phyloP scores from a whole-genome alignment of 2,888 invertebrate species.

The Ormyrus thymus region DNA sequence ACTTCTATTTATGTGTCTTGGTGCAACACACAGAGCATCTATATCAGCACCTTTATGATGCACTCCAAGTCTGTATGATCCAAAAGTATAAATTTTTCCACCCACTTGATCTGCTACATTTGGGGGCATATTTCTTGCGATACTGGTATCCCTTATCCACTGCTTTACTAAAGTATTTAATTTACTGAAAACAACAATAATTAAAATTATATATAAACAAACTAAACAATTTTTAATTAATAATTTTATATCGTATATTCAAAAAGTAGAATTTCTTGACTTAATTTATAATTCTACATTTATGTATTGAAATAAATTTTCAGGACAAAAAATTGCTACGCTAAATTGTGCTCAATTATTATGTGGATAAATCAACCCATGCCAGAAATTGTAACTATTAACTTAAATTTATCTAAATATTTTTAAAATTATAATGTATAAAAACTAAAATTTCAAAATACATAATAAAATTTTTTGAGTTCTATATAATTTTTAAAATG shows the following conservation, averaged over 20 bases:
- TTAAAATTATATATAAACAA: too few relatives aligned
- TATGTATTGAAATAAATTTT: neutral
- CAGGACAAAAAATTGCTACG: neutral
- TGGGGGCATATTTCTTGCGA: conserved; percentile 93
- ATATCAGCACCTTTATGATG: conserved; percentile 99
- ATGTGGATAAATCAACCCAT: neutral
- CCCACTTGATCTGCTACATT: conserved; percentile 85
- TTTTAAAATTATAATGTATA: too few relatives aligned
- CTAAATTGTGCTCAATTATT: too few relatives aligned
- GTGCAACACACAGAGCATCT: conserved; percentile 98
- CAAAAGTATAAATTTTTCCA: conserved; percentile 99
- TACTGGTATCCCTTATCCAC: conserved; percentile 94
- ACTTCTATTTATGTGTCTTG: conserved; percentile 92
- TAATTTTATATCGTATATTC: too few relatives aligned
- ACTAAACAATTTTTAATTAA: too few relatives aligned
- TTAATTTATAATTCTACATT: neutral
- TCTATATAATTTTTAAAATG: too few relatives aligned
- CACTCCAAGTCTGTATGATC: conserved; percentile 96
- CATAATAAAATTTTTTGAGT: too few relatives aligned
- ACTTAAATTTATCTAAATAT: neutral
- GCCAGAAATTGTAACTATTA: neutral
- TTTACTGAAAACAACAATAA: conserved; percentile 78
- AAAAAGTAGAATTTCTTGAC: too few relatives aligned
- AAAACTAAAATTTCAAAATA: too few relatives aligned
- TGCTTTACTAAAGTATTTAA: conserved; percentile 93